Percentiles rank a stretch among this genome's conserved stretches.
Evolutionary conservation across 2,888 invertebrate species (phyloP).

Genomic region (Temnothorax ravouxi): DNA sequence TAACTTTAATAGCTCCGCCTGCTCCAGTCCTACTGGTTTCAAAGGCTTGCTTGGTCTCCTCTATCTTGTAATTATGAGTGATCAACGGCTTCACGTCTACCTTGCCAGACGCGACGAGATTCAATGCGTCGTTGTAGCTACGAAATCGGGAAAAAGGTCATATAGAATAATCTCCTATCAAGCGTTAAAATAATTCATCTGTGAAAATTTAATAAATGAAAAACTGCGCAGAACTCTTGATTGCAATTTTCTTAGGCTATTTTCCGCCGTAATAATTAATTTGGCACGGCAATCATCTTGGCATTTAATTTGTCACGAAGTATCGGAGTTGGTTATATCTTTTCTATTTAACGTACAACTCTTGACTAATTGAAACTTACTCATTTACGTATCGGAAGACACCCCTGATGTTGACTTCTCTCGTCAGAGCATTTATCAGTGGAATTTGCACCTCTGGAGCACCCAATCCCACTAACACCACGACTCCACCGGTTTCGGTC

Average conservation of each 20-base stretch:
- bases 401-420: conserved; percentile 97
- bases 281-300: neutral
- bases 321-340: neutral
- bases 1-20: conserved; percentile 94
- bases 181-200: neutral
- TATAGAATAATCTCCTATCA: neutral
- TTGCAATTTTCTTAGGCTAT: neutral
- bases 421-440: conserved; percentile 91
- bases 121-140: conserved; percentile 93
- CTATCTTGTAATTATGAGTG: conserved; percentile 94
- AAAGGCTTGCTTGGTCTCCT: conserved; percentile 94
- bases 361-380: conserved; percentile 86
- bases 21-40: conserved; percentile 92
- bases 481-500: conserved; percentile 94
- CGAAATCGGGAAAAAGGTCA: conserved; percentile 43
- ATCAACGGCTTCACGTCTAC: conserved; percentile 94
- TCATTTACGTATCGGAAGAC: conserved; percentile 97
- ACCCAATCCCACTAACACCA: conserved; percentile 96
- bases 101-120: conserved; percentile 92
- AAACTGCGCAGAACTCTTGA: neutral
- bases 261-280: neutral
- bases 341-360: neutral
- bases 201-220: conserved; percentile 17
- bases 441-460: conserved; percentile 93
- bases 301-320: neutral